A percentile compares a stretch with the other conserved stretches of the same genome.
phyloP scores from a whole-genome alignment of 2,797 vertebrate genomes.

The Chlorospingus semifuscus region DNA sequence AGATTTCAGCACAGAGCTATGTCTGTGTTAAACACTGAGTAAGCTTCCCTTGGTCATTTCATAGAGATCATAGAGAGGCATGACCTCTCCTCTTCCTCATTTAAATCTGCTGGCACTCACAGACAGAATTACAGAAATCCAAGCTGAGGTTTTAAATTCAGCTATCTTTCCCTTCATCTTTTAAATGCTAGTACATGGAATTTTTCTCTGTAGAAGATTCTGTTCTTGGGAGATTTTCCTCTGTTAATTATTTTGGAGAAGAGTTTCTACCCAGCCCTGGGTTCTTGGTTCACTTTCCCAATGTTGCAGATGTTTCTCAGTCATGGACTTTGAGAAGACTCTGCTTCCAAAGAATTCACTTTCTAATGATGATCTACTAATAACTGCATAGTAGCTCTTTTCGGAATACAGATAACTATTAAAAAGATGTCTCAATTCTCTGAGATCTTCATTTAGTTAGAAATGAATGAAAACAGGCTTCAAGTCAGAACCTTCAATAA shows the following conservation, averaged over 20 bases:
- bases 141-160: not conserved
- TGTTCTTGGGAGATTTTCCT: not conserved
- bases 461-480: not conserved
- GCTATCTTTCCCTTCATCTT: not conserved
- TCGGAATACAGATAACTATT: not conserved
- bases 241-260: not conserved
- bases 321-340: not conserved
- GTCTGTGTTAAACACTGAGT: not conserved
- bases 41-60: not conserved
- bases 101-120: not conserved
- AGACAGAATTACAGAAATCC: not conserved
- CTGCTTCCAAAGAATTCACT: not conserved
- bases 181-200: not conserved
- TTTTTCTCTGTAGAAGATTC: not conserved
- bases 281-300: not conserved
- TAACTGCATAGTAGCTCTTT: not conserved
- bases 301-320: not conserved
- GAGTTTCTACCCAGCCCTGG: not conserved
- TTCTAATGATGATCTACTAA: not conserved
- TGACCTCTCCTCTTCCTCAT: not conserved
- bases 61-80: fast-evolving
- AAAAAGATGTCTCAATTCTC: not conserved
- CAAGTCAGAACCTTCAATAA: not conserved
- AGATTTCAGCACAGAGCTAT: not conserved
- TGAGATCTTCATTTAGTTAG: not conserved